Percentiles rank a stretch among this genome's conserved stretches.
phyloP scores from a whole-genome alignment of 2,113 vertebrate species.

The Centropus unirufus region DNA sequence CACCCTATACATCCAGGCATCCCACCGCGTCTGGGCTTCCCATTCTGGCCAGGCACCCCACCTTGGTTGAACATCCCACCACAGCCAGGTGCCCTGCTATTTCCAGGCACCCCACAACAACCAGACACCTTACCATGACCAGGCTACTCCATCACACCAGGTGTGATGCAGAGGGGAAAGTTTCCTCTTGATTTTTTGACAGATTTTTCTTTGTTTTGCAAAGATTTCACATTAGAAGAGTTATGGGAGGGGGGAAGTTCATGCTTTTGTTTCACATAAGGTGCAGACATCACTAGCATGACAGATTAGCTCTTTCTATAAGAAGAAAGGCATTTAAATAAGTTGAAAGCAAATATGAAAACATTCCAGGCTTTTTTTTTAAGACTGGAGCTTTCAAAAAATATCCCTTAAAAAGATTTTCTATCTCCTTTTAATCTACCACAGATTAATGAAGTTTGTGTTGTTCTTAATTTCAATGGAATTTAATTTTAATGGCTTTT shows the following conservation, averaged over 20 bases:
- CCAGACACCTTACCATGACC: background rate
- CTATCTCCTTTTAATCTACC: background rate
- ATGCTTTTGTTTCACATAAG: background rate
- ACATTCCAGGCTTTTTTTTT: background rate
- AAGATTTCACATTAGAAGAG: background rate
- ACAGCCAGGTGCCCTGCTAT: too few relatives aligned
- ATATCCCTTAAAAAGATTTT: background rate
- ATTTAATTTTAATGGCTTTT: background rate
- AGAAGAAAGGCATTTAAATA: background rate
- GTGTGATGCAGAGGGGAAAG: background rate
- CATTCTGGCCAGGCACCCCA: fast-evolving
- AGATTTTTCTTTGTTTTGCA: background rate
- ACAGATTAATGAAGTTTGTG: background rate
- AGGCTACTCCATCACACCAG: too few relatives aligned
- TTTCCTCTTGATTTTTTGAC: background rate
- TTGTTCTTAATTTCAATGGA: background rate
- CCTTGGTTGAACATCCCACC: background rate
- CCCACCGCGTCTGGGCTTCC: too few relatives aligned
- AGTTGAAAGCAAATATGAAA: background rate
- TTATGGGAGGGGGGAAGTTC: background rate
- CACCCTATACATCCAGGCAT: background rate
- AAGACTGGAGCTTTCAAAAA: background rate
- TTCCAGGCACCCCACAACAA: too few relatives aligned
- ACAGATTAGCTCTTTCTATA: background rate
- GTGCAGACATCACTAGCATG: background rate